Conservation (phyloP, 2,888 invertebrate genomes). For the Trissolcus japonicus region DNA sequence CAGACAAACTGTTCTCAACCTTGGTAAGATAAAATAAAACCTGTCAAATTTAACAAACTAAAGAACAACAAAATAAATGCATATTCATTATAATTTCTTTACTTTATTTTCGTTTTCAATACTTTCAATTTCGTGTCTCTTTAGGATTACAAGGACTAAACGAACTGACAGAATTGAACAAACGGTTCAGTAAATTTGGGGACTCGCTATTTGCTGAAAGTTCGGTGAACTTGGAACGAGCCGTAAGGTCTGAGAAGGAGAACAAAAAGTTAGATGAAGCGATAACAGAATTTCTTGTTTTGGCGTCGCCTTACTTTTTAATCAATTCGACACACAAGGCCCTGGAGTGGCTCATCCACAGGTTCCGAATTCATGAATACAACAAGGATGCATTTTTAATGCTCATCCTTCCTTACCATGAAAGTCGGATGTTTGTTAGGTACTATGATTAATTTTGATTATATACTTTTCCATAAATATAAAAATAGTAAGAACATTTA, state of each 20-base stretch:
- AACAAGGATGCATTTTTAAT: constrained; percentile 89
- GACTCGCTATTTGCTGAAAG: constrained; percentile 86
- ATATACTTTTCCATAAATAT: no score
- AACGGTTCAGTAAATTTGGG: constrained; percentile 85
- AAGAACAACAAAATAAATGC: no score
- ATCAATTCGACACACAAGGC: constrained; percentile 91
- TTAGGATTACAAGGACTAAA: constrained; percentile 86
- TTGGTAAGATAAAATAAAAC: constrained; percentile 79
- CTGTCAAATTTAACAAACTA: constrained; percentile 4
- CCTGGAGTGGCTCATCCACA: constrained; percentile 95
- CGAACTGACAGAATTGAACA: constrained; percentile 86
- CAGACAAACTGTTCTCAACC: constrained; percentile 88
- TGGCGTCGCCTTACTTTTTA: constrained; percentile 92
- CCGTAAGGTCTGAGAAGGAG: constrained; percentile 84
- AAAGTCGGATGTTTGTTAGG: constrained; percentile 90
- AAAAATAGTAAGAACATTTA: no score
- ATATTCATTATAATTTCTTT: not conserved
- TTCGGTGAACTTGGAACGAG: constrained; percentile 88
- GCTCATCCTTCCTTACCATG: constrained; percentile 93
- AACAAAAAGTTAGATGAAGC: constrained; percentile 86
- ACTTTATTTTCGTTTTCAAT: not conserved
- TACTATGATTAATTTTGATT: not conserved
- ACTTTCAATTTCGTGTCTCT: constrained; percentile 26
- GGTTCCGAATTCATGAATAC: constrained; percentile 92
- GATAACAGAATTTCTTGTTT: constrained; percentile 87